phyloP scores from a whole-genome alignment of 2,797 vertebrate species.

The Phylloscopus collybita region DNA sequence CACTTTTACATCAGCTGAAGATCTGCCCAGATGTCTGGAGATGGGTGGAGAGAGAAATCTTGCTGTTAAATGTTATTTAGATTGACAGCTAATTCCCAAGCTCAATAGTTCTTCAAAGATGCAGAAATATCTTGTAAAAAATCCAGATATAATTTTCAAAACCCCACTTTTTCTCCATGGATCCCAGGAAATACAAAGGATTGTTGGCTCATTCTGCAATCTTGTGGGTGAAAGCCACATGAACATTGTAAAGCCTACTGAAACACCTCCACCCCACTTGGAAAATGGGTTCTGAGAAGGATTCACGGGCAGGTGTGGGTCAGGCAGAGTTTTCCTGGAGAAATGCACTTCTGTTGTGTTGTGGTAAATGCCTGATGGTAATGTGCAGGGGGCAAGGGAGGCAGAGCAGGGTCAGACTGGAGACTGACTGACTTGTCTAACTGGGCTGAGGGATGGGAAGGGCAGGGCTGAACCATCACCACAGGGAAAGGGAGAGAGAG shows the following conservation, averaged over 20 bases:
- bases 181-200: background rate
- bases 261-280: background rate
- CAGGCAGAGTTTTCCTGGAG: background rate
- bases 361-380: background rate
- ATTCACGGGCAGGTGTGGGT: background rate
- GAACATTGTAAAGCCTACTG: background rate
- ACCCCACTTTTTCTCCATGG: background rate
- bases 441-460: background rate
- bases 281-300: background rate
- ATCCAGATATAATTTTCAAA: slow-evolving; percentile 11
- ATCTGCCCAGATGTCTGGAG: slow-evolving; percentile 22
- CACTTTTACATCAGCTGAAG: slow-evolving; percentile 39
- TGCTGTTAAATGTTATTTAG: background rate
- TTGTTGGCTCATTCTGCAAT: background rate
- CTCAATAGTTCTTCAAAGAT: background rate
- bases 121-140: background rate
- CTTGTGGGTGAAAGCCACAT: background rate
- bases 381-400: background rate
- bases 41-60: slow-evolving; percentile 20
- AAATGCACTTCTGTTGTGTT: background rate
- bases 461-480: background rate
- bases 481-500: background rate
- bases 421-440: background rate
- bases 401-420: background rate
- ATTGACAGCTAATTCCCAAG: slow-evolving; percentile 31